phyloP scores from a whole-genome alignment of 2,797 vertebrate genomes.

The Fistularia commersonii region DNA sequence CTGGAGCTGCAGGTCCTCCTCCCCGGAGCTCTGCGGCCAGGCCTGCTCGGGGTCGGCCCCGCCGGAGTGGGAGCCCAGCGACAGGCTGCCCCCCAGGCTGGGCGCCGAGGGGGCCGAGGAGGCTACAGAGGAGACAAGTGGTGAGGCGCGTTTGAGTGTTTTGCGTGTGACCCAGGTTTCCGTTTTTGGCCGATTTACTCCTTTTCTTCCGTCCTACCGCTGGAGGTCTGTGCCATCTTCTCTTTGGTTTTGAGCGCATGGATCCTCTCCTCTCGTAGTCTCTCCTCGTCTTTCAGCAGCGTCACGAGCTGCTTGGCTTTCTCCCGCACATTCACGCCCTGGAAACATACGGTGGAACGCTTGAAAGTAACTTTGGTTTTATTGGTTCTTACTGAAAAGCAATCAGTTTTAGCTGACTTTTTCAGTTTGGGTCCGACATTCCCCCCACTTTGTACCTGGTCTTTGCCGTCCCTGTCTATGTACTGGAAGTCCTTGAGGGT shows the following conservation, averaged over 20 bases:
- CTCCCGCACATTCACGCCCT: constrained; percentile 91
- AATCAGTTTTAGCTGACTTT: neutral
- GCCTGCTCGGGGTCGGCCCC: constrained; percentile 85
- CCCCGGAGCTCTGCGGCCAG: constrained; percentile 90
- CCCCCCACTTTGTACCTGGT: constrained; percentile 75
- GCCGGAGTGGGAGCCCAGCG: constrained; percentile 61
- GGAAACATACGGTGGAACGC: constrained; percentile 2
- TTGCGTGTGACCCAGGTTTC: too few relatives aligned
- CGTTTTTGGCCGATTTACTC: neutral
- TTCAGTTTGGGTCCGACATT: too few relatives aligned
- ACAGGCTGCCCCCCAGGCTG: constrained; percentile 66
- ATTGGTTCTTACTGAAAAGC: neutral
- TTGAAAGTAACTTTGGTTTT: neutral
- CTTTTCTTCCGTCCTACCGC: constrained; percentile 70
- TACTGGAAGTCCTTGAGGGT: constrained; percentile 94
- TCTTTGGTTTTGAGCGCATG: constrained; percentile 96
- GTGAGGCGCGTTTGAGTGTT: neutral
- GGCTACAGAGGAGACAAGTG: constrained; percentile 50
- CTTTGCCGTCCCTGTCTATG: constrained; percentile 91
- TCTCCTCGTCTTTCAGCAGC: constrained; percentile 87
- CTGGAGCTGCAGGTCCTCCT: constrained; percentile 91
- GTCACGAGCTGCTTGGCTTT: constrained; percentile 93
- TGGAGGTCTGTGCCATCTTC: constrained; percentile 91
- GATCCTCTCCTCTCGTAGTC: constrained; percentile 87
- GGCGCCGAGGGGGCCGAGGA: constrained; percentile 80